phyloP scores from a whole-genome alignment of 2,888 invertebrate genomes.

The Ophion costatus region DNA sequence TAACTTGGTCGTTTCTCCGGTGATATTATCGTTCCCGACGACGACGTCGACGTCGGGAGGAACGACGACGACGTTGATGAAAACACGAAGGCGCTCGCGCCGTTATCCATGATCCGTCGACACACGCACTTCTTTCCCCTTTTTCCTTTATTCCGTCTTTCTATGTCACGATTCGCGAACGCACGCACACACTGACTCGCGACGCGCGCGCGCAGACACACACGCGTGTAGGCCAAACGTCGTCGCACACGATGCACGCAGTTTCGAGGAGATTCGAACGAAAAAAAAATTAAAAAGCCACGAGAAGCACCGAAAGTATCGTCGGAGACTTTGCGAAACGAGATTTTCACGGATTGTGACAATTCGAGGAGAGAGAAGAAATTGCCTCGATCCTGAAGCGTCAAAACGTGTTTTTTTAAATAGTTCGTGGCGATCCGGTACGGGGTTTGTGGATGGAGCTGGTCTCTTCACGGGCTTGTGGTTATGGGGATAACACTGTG shows the following conservation, averaged over 20 bases:
- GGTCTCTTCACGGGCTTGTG: slow-evolving; percentile 44
- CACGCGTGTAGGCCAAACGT: slow-evolving; percentile 23
- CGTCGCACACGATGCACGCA: slow-evolving; percentile 46
- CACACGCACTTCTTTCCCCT: slow-evolving; percentile 13
- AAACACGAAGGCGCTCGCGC: slow-evolving; percentile 56
- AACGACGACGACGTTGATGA: slow-evolving; percentile 56
- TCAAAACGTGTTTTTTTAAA: slow-evolving; percentile 52
- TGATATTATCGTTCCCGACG: slow-evolving; percentile 56
- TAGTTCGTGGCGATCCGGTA: slow-evolving; percentile 38
- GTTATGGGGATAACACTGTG: slow-evolving; percentile 46
- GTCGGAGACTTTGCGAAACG: slow-evolving; percentile 1
- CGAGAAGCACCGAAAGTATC: slow-evolving; percentile 20
- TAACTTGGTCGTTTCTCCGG: slow-evolving; percentile 63
- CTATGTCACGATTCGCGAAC: slow-evolving; percentile 56
- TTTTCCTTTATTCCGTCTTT: slow-evolving; percentile 21
- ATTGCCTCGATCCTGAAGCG: slow-evolving; percentile 42
- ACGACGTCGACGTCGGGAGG: slow-evolving; percentile 58
- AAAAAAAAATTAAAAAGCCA: slow-evolving; percentile 15
- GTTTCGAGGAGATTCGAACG: neutral
- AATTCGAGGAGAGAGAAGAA: neutral
- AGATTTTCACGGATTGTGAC: slow-evolving; percentile 6
- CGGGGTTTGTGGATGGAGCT: slow-evolving; percentile 52
- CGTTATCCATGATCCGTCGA: slow-evolving; percentile 62
- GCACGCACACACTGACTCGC: slow-evolving; percentile 13
- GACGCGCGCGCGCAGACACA: slow-evolving; percentile 27